Base-by-base conservation (phyloP, 37 sponge, comb jelly and placozoan species). In the Haliclona indistincta region DNA sequence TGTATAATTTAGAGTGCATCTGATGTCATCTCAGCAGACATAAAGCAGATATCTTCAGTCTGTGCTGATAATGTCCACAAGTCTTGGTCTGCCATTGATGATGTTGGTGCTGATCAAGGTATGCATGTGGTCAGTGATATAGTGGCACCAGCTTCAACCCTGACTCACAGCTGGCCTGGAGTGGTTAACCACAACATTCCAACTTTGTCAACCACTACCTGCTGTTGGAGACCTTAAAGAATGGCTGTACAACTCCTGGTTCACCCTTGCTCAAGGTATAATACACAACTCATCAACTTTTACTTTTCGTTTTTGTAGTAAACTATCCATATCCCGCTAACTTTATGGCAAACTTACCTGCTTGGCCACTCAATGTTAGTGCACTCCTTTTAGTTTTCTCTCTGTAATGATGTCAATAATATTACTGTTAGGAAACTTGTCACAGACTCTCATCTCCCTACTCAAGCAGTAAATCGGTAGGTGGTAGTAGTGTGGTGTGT, bases 241-340 rank as follows among this genome's bases (percentile, higher is more conserved):
- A 4, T 90, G 85, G 81, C 56, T 90, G 2, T 28, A 67, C 40
- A 22, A 68, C 28, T 64, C 81, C 2, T 90, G 76, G 77, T 90
- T 90, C 64, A 81, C 84, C 63, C 29, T 90, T 23, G 91, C 81
- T 2, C 80, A 83, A 84, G 85, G 90, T 89, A 63, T 39, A 66
- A 4, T 39, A 11, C 23, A 22, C 25, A 2, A 22, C 58, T 38
- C n/a, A 33, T 52, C 28, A 49, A 25, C 5, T 25, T 54, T 38
- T 26, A 1, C 44, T 4, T 38, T 58, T 2, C 63, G 1, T 80
- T 67, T 71, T 73, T 19, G 54, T 83, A 95, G 96, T 80, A 30
- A 84, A 98, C 79, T 98, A 98, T 71, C 99, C 99, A 22, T 88
- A 89, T 64, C 89, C 96, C n/a, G 91, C 94, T n/a, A 70, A 42